Conservation (phyloP, 2,888 invertebrate genomes). For the Rhodophaea formosa region DNA sequence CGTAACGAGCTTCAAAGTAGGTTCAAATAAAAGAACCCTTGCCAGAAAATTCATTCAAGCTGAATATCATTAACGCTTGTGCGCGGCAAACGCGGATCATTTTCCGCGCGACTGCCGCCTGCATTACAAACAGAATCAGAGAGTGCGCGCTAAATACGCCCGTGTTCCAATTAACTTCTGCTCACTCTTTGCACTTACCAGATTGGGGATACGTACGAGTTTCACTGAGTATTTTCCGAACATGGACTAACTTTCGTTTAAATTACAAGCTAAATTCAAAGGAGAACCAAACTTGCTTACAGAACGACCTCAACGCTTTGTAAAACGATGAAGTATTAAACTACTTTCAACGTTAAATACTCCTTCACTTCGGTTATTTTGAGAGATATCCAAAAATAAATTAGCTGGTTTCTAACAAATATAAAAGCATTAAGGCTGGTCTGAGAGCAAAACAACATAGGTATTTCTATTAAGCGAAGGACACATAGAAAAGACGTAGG, state of each 20-base stretch:
- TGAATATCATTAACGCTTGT: constrained; percentile 44
- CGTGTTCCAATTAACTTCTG: constrained; percentile 48
- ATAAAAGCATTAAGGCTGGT: too few relatives aligned
- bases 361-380: neutral
- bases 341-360: neutral
- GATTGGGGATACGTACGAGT: constrained; percentile 42
- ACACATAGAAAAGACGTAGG: too few relatives aligned
- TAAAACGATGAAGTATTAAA: neutral
- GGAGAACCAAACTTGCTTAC: constrained; percentile 37
- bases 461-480: too few relatives aligned
- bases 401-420: neutral
- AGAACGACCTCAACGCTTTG: constrained; percentile 26
- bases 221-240: constrained; percentile 45
- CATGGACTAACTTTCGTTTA: constrained; percentile 43
- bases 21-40: constrained; percentile 7
- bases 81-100: constrained; percentile 47
- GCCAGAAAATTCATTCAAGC: constrained; percentile 31
- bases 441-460: too few relatives aligned
- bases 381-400: neutral
- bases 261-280: constrained; percentile 51
- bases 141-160: constrained; percentile 44
- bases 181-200: constrained; percentile 42
- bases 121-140: constrained; percentile 53
- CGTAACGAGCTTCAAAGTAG: neutral
- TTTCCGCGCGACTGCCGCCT: constrained; percentile 44